These are phyloP conservation scores for Brenthis ino DNA, from an alignment of 2,888 invertebrate genomes.

Conservation along the genomic window DNA sequence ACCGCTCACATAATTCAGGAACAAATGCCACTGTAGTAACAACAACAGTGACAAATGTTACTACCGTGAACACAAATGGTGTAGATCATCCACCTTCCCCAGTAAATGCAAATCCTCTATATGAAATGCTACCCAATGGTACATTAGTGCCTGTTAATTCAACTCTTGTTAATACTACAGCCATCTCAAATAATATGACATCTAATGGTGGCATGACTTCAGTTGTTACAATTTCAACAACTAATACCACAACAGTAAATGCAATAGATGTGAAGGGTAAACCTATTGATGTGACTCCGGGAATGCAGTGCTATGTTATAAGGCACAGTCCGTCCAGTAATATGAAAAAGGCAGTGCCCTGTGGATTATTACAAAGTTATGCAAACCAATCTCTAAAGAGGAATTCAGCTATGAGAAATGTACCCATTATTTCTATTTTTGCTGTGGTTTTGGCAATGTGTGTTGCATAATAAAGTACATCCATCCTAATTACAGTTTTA, in stretches of 20 bases:
- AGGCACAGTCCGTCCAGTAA: slow-evolving; percentile 52
- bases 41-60: slow-evolving; percentile 66
- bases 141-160: slow-evolving; percentile 60
- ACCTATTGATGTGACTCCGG: slow-evolving; percentile 65
- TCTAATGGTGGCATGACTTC: slow-evolving; percentile 49
- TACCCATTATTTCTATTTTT: slow-evolving; percentile 57
- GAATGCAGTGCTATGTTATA: slow-evolving; percentile 70
- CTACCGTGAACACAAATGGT: slow-evolving; percentile 57
- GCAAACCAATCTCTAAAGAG: slow-evolving; percentile 63
- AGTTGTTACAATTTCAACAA: slow-evolving; percentile 56
- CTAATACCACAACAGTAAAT: slow-evolving; percentile 65
- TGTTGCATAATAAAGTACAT: slow-evolving; percentile 34
- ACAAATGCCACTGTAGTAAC: slow-evolving; percentile 57
- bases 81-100: slow-evolving; percentile 39
- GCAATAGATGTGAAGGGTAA: slow-evolving; percentile 74
- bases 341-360: slow-evolving; percentile 64
- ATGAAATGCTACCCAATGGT: slow-evolving; percentile 64
- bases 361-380: slow-evolving; percentile 67
- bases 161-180: slow-evolving; percentile 49
- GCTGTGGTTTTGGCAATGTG: slow-evolving; percentile 46
- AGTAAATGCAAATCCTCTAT: slow-evolving; percentile 45
- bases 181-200: slow-evolving; percentile 41
- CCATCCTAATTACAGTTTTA: no score
- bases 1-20: slow-evolving; percentile 43
- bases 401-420: slow-evolving; percentile 58